phyloP scores from a whole-genome alignment of 2,888 invertebrate genomes.

The Dynastes grantii region DNA sequence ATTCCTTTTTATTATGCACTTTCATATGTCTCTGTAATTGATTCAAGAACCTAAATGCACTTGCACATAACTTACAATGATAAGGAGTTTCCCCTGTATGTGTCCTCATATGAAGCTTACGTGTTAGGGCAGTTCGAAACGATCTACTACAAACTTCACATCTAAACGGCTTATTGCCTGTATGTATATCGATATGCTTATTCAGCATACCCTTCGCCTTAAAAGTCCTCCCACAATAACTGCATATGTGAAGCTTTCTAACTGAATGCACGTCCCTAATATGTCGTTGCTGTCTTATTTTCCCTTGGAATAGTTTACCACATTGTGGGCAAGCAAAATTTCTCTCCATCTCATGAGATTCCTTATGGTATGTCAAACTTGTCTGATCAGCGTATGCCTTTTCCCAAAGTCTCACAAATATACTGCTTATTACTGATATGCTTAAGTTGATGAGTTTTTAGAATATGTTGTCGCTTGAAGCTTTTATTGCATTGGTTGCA shows the following conservation, averaged over 20 bases:
- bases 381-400: background rate
- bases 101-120: constrained; percentile 15
- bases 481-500: background rate
- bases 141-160: constrained; percentile 28
- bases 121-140: background rate
- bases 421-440: background rate
- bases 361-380: background rate
- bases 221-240: constrained; percentile 9
- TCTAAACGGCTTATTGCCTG: constrained; percentile 18
- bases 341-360: background rate
- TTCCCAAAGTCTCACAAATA: background rate
- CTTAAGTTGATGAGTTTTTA: background rate
- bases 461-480: background rate
- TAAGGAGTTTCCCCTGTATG: constrained; percentile 33
- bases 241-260: background rate
- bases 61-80: background rate
- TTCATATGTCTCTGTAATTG: constrained; percentile 11
- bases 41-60: constrained; percentile 6
- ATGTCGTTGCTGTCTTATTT: background rate
- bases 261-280: background rate
- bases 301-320: background rate
- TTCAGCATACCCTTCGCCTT: background rate
- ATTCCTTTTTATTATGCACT: background rate
- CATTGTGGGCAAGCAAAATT: background rate
- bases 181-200: constrained; percentile 18